Evolutionary conservation across 2,888 invertebrate genomes (phyloP).

Genomic region (Drosophila quinaria): DNA sequence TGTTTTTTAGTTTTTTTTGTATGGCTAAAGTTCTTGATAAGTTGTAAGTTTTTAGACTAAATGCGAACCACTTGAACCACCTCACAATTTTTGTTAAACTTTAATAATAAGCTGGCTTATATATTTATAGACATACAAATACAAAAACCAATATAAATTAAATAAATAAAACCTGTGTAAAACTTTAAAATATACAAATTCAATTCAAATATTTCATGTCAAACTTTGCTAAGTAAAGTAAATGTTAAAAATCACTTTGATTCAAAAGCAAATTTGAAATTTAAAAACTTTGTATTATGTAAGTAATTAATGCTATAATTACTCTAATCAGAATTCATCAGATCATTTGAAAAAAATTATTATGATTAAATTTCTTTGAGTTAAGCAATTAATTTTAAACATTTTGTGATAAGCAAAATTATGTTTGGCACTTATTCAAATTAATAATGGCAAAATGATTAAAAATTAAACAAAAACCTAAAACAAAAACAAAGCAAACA

Average conservation of each 20-base stretch:
- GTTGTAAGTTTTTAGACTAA: conserved; percentile 64
- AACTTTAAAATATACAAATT: conserved; percentile 34
- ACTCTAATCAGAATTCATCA: conserved; percentile 8
- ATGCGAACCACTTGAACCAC: conserved; percentile 79
- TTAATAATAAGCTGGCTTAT: conserved; percentile 63
- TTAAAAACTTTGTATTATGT: not conserved
- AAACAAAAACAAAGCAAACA: conserved; percentile 41
- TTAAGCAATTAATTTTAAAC: conserved; percentile 78
- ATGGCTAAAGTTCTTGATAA: conserved; percentile 60
- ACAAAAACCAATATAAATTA: conserved; percentile 13
- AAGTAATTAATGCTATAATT: conserved; percentile 18
- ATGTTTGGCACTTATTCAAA: conserved; percentile 70
- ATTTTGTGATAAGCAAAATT: conserved; percentile 85
- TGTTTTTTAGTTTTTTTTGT: conserved; percentile 39
- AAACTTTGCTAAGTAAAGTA: conserved; percentile 31
- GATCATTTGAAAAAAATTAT: conserved; percentile 30
- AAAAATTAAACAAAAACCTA: conserved; percentile 29
- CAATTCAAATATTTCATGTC: conserved; percentile 51
- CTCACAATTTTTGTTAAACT: conserved; percentile 80
- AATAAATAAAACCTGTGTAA: conserved; percentile 12
- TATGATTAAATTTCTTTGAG: conserved; percentile 49
- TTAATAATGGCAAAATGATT: conserved; percentile 44
- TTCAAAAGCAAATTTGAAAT: conserved; percentile 20
- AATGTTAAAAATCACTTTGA: conserved; percentile 16
- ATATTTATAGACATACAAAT: conserved; percentile 32